Evolutionary conservation across 2,888 invertebrate species (phyloP), one percentile per base, ranked within the genome.

Genomic region (Clistopyga incitator): DNA sequence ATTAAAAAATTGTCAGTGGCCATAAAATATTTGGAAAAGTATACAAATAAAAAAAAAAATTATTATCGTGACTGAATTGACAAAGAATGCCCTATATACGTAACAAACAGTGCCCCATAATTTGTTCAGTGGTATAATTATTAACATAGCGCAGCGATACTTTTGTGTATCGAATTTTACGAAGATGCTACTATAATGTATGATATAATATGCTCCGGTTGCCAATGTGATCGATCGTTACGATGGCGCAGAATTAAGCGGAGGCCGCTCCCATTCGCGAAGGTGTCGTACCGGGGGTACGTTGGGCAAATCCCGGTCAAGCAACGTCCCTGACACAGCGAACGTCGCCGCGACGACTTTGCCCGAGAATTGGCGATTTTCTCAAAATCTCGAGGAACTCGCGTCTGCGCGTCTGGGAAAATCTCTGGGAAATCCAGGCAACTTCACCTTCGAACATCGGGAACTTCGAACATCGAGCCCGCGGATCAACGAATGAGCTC

Each of bases 171-270:
- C 3, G 15, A 64, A 71, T 25, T 65, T 11, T 20, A 18, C 15
- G 50, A 79, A 42, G 71, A 38, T 70, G 65, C 47, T 50, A 72
- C 65, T 52, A 81, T 75, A 82, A 82, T 64, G 72, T 59, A 45
- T 70, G 80, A 83, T 81, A 84, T 59, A 82, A 81, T 78, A 45
- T 74, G 74, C 64, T 67, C 59, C 65, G 64, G 34, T 76, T 78
- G 86, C 83, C 81, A 88, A 87, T 88, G 64, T 38, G 83, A 90
- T 91, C 88, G 90, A 91, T 90, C 86, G 87, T 85, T 85, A 86
- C 81, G 81, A 81, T 80, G 81, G 76, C 85, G 86, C 68, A 78
- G 81, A 86, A 86, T 81, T 54, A 68, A 81, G 85, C 38, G 70
- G 84, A 74, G 70, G 72, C 81, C 83, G 82, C 78, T 72, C 81